Evolutionary conservation across 1,140 invertebrate genomes (phyloP).

Genomic region (Odontomachus brunneus): DNA sequence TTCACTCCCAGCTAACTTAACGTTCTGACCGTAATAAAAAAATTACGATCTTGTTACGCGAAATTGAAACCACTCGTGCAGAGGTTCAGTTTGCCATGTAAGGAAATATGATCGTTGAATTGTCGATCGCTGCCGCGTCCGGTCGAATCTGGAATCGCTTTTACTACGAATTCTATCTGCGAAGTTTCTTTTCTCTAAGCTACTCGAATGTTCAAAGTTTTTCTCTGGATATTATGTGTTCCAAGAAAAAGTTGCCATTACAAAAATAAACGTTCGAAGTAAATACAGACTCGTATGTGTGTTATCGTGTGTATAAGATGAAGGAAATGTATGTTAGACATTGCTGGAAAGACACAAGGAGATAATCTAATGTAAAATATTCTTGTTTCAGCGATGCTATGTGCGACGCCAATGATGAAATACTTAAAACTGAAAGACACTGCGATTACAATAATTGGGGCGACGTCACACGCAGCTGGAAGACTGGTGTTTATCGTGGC

Average conservation of each 20-base stretch:
- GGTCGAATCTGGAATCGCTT: too few relatives aligned
- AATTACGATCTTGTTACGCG: background rate
- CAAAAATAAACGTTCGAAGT: too few relatives aligned
- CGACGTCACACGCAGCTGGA: constrained; percentile 88
- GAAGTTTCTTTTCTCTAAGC: too few relatives aligned
- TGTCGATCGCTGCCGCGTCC: too few relatives aligned
- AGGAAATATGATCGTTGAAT: background rate
- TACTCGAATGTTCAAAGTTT: too few relatives aligned
- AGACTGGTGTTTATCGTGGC: constrained; percentile 89
- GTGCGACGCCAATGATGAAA: constrained; percentile 90
- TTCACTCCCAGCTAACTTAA: constrained; percentile 34
- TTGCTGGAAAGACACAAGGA: too few relatives aligned
- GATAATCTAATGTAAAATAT: background rate
- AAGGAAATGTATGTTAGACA: too few relatives aligned
- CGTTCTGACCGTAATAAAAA: constrained; percentile 3
- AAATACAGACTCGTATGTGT: too few relatives aligned
- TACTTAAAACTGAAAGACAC: constrained; percentile 88
- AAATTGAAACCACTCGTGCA: background rate
- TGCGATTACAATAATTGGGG: constrained; percentile 90
- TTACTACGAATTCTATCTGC: background rate
- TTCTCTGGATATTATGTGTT: too few relatives aligned
- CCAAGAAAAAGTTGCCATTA: too few relatives aligned
- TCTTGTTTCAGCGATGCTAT: constrained; percentile 85
- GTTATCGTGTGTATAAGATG: too few relatives aligned
- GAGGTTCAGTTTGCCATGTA: background rate